Conservation (phyloP, 2,797 vertebrate species). For the Pterois miles region DNA sequence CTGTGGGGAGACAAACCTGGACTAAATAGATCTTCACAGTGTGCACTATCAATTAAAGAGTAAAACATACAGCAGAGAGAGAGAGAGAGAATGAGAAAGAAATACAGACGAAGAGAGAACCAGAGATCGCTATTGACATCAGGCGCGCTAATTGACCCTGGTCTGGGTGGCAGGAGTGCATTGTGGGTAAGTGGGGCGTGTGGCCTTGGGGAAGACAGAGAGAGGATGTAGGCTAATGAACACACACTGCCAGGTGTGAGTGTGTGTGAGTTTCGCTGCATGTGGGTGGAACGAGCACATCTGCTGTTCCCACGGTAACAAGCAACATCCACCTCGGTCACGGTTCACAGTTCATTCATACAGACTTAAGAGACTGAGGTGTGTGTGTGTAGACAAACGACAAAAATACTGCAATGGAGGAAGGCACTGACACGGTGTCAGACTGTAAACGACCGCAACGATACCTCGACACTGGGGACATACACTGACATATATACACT, state of each 20-base stretch:
- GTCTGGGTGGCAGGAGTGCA: slow-evolving; percentile 68
- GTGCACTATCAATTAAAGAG: slow-evolving; percentile 27
- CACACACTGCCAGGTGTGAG: slow-evolving; percentile 71
- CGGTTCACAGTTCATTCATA: slow-evolving; percentile 68
- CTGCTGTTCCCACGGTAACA: slow-evolving; percentile 73
- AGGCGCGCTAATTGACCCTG: slow-evolving; percentile 71
- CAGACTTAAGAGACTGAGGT: slow-evolving; percentile 40
- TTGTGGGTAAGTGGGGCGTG: slow-evolving; percentile 79
- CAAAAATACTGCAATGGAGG: not conserved
- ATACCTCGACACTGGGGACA: not conserved
- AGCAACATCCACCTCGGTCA: slow-evolving; percentile 62
- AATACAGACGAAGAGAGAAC: slow-evolving; percentile 4
- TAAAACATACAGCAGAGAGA: not conserved
- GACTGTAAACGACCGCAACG: slow-evolving; percentile 19
- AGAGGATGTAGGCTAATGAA: slow-evolving; percentile 74
- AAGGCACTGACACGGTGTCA: slow-evolving; percentile 12
- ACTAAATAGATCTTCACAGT: slow-evolving; percentile 41
- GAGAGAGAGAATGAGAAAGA: slow-evolving; percentile 10
- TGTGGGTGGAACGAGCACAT: slow-evolving; percentile 54
- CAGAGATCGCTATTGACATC: slow-evolving; percentile 65
- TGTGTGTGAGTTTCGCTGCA: slow-evolving; percentile 2
- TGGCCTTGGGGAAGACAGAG: slow-evolving; percentile 71
- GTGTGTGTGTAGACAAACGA: not conserved
- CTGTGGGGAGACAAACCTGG: not conserved
- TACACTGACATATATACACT: not conserved